Evolutionary conservation across 1,140 invertebrate species (phyloP), one percentile per base, ranked within the genome.

Genomic region (Drosophila gunungcola): DNA sequence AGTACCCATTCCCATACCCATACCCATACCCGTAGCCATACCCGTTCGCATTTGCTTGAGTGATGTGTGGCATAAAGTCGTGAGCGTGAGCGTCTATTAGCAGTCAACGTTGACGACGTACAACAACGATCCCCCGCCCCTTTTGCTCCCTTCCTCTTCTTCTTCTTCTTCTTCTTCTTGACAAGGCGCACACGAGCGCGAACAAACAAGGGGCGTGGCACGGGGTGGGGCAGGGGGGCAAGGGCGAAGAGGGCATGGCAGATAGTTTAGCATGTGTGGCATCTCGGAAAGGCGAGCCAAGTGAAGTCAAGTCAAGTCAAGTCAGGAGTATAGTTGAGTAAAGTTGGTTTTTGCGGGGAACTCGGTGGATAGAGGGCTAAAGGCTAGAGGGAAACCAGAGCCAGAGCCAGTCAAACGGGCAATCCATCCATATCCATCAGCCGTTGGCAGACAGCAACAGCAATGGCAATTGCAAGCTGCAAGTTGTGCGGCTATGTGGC

Each of bases 401-500:
- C 16, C 73, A 48, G 73, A 67, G 80, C 64, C 80, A 83, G 79
- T 88, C 83, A 82, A 89, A 77, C 83, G 78, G 80, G 80, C 84
- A 89, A 89, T 88, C 84, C 84, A 89, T 88, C 84, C 84, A 88
- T 88, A 89, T 88, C 84, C 84, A 88, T 88, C 84, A 88, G 73
- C 76, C 76, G 84, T 61, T 76, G 77, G 82, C 83, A 86, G 83
- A 76, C 82, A 86, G 80, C 80, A 80, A 84, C 84, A 84, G 80
- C 73, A 80, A 84, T 83, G 88, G 80, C 80, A 80, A 84, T 84
- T 84, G 80, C 73, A 80, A 84, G 78, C 82, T 84, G 81, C 81
- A 85, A 65, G 78, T 82, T 86, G 82, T 63, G 60, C 60, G 64
- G 64, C 64, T 65, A 67, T 76, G 67, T 76, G 55, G 73, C 73